A percentile compares a stretch with the other conserved stretches of the same genome.
These are phyloP conservation scores for Tillus elongatus DNA, from an alignment of 2,888 invertebrate species.

Conservation along the genomic window DNA sequence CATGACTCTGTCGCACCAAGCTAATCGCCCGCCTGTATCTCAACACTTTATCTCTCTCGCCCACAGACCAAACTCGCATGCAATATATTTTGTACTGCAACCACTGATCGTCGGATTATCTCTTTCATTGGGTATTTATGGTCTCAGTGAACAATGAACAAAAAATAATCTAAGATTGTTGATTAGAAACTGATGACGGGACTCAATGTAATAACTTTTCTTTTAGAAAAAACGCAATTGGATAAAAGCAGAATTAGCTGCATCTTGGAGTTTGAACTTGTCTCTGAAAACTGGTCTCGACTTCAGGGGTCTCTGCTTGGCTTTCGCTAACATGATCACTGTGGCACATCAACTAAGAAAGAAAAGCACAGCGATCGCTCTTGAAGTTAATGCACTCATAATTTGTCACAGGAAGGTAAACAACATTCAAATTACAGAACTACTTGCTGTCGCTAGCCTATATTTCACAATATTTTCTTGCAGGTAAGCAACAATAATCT, in stretches of 20 bases:
- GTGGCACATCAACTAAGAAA: conserved; percentile 31
- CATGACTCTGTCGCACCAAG: too few species aligned
- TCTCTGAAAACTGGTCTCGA: conserved; percentile 44
- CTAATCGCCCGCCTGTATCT: too few species aligned
- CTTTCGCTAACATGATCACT: conserved; percentile 44
- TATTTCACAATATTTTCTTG: neutral
- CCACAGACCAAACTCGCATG: too few species aligned
- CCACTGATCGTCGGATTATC: too few species aligned
- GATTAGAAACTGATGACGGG: too few species aligned
- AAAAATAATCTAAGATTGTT: too few species aligned
- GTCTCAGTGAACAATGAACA: too few species aligned
- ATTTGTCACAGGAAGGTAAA: conserved; percentile 33
- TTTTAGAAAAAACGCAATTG: conserved; percentile 29
- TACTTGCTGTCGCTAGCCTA: conserved; percentile 34
- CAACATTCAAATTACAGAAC: conserved; percentile 36
- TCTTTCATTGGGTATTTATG: too few species aligned
- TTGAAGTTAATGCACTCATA: conserved; percentile 37
- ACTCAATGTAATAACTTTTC: neutral
- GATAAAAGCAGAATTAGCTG: conserved; percentile 44
- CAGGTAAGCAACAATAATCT: too few species aligned
- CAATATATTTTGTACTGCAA: too few species aligned
- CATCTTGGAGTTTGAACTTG: conserved; percentile 46
- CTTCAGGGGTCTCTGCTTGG: conserved; percentile 44
- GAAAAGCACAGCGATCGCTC: conserved; percentile 19
- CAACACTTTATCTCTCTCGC: too few species aligned